Percentiles rank a stretch among this genome's conserved stretches.
Evolutionary conservation across 2,888 invertebrate genomes (phyloP).

Genomic region (Leptinotarsa peninsularis): DNA sequence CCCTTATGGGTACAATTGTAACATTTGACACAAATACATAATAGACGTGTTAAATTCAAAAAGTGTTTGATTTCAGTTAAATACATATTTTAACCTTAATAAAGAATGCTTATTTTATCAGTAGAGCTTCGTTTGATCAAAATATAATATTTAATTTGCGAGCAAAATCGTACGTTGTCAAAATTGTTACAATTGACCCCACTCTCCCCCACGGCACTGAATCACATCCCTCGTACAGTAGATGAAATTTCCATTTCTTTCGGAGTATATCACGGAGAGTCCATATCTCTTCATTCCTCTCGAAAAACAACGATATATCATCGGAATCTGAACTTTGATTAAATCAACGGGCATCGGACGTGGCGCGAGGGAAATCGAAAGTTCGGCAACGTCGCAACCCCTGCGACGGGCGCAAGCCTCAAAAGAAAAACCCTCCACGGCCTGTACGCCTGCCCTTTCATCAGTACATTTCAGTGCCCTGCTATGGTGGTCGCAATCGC

Average conservation of each 20-base stretch:
- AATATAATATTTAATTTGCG: no score
- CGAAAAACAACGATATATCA: constrained; percentile 3
- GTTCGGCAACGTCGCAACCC: constrained; percentile 38
- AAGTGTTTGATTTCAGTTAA: no score
- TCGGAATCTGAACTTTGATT: constrained; percentile 10
- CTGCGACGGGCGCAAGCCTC: constrained; percentile 42
- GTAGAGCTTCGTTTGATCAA: no score
- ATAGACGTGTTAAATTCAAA: no score
- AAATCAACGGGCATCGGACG: not conserved
- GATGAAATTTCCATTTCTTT: not conserved
- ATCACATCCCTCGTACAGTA: no score
- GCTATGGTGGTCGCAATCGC: constrained; percentile 82
- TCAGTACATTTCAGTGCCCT: constrained; percentile 33
- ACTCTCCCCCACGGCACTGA: no score
- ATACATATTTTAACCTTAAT: no score
- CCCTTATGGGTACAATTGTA: no score
- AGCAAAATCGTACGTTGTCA: no score
- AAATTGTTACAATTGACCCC: no score
- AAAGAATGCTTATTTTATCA: no score
- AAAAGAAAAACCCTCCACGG: constrained; percentile 29
- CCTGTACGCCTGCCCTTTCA: constrained; percentile 31
- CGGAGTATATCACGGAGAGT: not conserved
- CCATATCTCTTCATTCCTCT: not conserved
- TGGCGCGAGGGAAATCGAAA: not conserved
- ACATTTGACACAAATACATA: no score